phyloP scores from a whole-genome alignment of 2,888 invertebrate genomes.

The Drosophila nigricruria region DNA sequence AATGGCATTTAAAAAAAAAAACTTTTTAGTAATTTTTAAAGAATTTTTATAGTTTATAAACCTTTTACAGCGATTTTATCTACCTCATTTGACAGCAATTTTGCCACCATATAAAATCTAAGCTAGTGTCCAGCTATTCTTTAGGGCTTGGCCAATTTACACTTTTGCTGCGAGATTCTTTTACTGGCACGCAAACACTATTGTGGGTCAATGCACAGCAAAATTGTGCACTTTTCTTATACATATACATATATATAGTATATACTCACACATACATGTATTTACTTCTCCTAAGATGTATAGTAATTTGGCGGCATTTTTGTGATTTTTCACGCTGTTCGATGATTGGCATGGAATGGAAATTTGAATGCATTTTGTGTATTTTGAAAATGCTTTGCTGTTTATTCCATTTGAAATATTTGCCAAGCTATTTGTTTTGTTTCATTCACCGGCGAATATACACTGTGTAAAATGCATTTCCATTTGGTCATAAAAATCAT shows the following conservation, averaged over 20 bases:
- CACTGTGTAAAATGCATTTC: conserved; percentile 15
- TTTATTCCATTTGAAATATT: conserved; percentile 43
- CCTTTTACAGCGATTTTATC: neutral
- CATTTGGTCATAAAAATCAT: conserved; percentile 13
- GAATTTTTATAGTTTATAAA: neutral
- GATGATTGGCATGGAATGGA: conserved; percentile 41
- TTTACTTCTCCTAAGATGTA: neutral
- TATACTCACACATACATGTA: neutral
- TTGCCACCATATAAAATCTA: conserved; percentile 2
- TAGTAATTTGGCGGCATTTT: conserved; percentile 21
- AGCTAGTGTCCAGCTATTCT: conserved; percentile 1
- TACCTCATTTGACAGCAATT: neutral
- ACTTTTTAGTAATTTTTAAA: neutral
- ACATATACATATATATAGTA: neutral
- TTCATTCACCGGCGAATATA: conserved; percentile 9
- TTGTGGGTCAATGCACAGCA: conserved; percentile 48
- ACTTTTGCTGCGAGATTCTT: conserved; percentile 4
- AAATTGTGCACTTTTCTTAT: conserved; percentile 20
- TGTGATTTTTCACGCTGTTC: conserved; percentile 32
- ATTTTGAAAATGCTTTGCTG: conserved; percentile 25
- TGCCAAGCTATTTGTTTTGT: conserved; percentile 28
- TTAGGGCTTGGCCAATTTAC: conserved; percentile 44
- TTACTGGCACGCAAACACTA: conserved; percentile 37
- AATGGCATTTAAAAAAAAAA: neutral
- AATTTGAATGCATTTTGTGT: conserved; percentile 33